phyloP scores from a whole-genome alignment of 2,797 vertebrate species.

The Varecia variegata region DNA sequence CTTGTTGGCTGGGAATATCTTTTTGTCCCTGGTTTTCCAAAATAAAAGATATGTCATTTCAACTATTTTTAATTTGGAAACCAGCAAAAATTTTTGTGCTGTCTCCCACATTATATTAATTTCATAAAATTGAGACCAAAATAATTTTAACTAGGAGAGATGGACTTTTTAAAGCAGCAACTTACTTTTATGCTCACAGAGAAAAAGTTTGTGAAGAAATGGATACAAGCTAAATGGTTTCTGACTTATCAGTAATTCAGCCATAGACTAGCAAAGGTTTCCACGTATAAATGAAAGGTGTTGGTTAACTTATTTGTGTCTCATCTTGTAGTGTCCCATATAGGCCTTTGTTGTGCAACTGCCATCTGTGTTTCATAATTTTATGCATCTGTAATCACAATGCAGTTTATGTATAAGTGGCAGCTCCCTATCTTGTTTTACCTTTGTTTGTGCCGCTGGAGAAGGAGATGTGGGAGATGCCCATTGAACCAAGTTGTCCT shows the following conservation, averaged over 20 bases:
- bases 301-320: neutral
- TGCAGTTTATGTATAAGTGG: neutral
- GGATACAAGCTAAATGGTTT: neutral
- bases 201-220: neutral
- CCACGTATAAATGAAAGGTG: neutral
- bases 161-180: neutral
- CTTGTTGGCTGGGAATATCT: conserved; percentile 56
- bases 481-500: neutral
- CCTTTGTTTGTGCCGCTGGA: neutral
- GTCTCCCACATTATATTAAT: conserved; percentile 58
- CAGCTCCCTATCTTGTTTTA: neutral
- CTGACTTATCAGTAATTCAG: neutral
- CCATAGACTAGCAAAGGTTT: neutral
- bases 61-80: conserved; percentile 71
- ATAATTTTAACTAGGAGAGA: conserved; percentile 51
- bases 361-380: neutral
- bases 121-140: conserved; percentile 9
- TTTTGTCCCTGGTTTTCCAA: conserved; percentile 67
- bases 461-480: neutral
- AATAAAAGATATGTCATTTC: conserved; percentile 71
- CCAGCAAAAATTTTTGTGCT: conserved; percentile 44
- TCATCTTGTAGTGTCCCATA: neutral
- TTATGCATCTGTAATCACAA: neutral
- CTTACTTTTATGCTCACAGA: neutral
- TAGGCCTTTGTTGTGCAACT: neutral